These are phyloP conservation scores for Lepus timidus DNA, from an alignment of 2,113 vertebrate genomes.

Conservation along the genomic window DNA sequence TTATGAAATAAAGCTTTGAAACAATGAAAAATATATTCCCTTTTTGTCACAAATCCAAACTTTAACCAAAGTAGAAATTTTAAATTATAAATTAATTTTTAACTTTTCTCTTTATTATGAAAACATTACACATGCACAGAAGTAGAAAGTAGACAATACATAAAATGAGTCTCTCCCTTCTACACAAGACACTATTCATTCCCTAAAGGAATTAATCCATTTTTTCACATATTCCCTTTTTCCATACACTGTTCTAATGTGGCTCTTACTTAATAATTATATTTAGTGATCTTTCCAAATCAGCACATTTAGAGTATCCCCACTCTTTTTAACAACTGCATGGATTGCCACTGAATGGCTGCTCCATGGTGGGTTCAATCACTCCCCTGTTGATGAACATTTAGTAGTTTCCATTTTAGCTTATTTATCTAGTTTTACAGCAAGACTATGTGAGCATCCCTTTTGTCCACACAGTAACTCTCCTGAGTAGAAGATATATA, in stretches of 20 bases:
- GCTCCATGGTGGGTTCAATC: not conserved
- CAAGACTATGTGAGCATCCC: not conserved
- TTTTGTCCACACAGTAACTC: not conserved
- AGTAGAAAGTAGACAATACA: not conserved
- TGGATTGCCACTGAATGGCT: not conserved
- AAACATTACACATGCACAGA: not conserved
- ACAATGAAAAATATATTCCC: not conserved
- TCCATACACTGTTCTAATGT: not conserved
- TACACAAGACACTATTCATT: not conserved
- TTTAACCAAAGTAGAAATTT: not conserved
- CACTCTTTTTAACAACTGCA: not conserved
- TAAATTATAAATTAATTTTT: slow-evolving; percentile 22
- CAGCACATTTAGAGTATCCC: not conserved
- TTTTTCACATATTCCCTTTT: slow-evolving; percentile 38
- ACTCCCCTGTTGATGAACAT: not conserved
- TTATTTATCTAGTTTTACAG: slow-evolving; percentile 3
- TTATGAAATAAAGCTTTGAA: slow-evolving; percentile 27
- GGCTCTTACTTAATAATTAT: not conserved
- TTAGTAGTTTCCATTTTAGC: not conserved
- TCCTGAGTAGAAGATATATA: not conserved
- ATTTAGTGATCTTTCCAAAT: not conserved
- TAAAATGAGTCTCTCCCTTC: not conserved
- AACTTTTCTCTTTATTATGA: slow-evolving; percentile 41
- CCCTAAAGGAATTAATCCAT: not conserved
- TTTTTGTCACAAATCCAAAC: slow-evolving; percentile 38